Conservation (phyloP, 2,797 vertebrate species). For the Anabas testudineus region DNA sequence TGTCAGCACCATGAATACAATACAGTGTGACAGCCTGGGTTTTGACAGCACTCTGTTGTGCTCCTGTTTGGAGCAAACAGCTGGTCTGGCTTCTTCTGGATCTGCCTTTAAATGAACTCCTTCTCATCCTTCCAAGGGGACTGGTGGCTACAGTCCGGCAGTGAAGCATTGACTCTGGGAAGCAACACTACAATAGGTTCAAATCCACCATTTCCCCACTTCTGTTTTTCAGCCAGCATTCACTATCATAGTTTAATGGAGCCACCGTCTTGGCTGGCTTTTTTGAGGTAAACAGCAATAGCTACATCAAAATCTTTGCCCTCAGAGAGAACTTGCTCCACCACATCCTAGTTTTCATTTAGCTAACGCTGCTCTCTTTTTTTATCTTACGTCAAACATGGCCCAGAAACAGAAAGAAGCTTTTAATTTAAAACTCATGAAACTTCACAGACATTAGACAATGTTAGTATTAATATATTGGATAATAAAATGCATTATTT, state of each 20-base stretch:
- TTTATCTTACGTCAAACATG: no score
- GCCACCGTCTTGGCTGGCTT: constrained; percentile 11
- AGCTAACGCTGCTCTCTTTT: no score
- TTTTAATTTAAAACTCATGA: no score
- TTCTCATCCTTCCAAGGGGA: background rate
- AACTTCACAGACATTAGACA: no score
- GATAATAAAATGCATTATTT: no score
- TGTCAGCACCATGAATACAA: constrained; percentile 24
- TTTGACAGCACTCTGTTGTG: constrained; percentile 13
- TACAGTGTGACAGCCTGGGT: constrained; percentile 13
- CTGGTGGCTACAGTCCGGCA: background rate
- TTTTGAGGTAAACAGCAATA: constrained; percentile 16
- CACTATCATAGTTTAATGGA: constrained; percentile 12
- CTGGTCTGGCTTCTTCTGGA: constrained; percentile 12
- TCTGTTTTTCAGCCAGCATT: constrained; percentile 16
- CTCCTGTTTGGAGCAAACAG: constrained; percentile 9
- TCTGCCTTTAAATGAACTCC: constrained; percentile 12
- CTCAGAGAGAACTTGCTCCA: background rate
- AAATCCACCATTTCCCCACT: background rate
- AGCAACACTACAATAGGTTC: background rate
- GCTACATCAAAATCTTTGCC: constrained; percentile 26
- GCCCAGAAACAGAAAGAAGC: no score
- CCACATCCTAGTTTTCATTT: background rate
- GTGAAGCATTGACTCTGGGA: background rate
- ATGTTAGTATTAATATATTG: no score